Percentiles rank a stretch among this genome's conserved stretches.
Evolutionary conservation across 2,797 vertebrate species (phyloP).

Genomic region (Spatula clypeata): DNA sequence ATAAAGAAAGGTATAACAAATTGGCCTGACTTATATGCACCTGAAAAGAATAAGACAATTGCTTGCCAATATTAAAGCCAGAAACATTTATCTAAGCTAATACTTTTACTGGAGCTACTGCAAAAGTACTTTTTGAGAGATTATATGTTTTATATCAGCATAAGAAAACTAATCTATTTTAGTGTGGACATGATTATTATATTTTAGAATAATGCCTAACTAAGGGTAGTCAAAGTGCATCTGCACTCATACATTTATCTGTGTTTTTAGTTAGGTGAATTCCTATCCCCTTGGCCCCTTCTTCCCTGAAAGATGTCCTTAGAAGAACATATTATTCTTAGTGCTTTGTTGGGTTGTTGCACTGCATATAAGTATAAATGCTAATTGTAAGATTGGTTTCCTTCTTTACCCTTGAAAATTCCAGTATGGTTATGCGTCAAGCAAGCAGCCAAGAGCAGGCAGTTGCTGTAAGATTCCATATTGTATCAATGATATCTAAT

Average conservation of each 20-base stretch:
- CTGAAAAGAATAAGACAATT: not conserved
- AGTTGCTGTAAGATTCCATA: not conserved
- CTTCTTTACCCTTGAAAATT: not conserved
- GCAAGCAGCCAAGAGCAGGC: not conserved
- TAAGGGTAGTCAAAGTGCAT: not conserved
- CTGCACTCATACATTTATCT: not conserved
- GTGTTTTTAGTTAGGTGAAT: not conserved
- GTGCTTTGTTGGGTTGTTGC: not conserved
- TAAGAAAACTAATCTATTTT: not conserved
- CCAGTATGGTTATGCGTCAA: not conserved
- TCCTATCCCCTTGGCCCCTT: not conserved
- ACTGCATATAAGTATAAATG: not conserved
- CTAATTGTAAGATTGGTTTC: not conserved
- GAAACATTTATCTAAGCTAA: not conserved
- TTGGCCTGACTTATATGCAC: not conserved
- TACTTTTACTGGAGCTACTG: not conserved
- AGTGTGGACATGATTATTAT: not conserved
- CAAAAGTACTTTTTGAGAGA: not conserved
- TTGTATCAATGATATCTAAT: not conserved
- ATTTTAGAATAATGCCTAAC: not conserved
- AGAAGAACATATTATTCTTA: not conserved
- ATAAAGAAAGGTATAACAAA: conserved; percentile 17
- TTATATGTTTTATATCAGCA: not conserved
- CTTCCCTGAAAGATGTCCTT: not conserved
- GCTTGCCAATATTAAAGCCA: not conserved